A percentile compares a stretch with the other conserved stretches of the same genome.
phyloP scores from a whole-genome alignment of 2,113 vertebrate genomes.

The Callipepla squamata region DNA sequence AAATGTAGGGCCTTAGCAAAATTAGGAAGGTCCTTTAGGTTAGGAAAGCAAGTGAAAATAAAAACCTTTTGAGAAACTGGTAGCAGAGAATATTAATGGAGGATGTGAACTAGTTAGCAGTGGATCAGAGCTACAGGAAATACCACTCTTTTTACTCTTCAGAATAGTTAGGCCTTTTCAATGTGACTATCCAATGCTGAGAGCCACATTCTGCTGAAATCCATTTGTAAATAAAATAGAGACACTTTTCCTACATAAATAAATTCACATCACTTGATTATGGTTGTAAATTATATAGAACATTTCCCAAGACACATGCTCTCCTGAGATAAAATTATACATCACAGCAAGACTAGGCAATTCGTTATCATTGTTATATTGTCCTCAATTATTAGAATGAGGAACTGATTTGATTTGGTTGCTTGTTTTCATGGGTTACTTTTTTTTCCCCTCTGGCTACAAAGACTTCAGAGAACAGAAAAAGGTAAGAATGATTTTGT shows the following conservation, averaged over 20 bases:
- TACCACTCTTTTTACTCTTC: background rate
- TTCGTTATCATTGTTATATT: background rate
- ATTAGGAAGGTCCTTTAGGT: background rate
- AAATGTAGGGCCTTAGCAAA: background rate
- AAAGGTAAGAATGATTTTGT: background rate
- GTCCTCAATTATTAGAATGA: background rate
- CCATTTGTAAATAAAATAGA: conserved; percentile 45
- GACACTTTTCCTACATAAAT: conserved; percentile 6
- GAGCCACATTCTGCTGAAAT: conserved; percentile 7
- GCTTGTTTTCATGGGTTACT: background rate
- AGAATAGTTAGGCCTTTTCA: background rate
- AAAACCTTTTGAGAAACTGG: background rate
- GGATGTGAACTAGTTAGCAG: background rate
- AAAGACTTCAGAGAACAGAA: background rate
- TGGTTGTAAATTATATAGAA: conserved; percentile 28
- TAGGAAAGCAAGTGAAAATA: background rate
- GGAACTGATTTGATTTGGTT: background rate
- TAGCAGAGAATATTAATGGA: background rate
- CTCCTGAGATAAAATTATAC: conserved; percentile 7
- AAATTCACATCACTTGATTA: conserved; percentile 28
- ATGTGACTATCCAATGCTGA: background rate
- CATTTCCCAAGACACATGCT: background rate
- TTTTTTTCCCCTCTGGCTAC: background rate
- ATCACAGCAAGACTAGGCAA: conserved; percentile 14
- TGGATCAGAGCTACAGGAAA: background rate